These are phyloP conservation scores for Bostrychus sinensis DNA, from an alignment of 2,113 vertebrate genomes.

Conservation along the genomic window DNA sequence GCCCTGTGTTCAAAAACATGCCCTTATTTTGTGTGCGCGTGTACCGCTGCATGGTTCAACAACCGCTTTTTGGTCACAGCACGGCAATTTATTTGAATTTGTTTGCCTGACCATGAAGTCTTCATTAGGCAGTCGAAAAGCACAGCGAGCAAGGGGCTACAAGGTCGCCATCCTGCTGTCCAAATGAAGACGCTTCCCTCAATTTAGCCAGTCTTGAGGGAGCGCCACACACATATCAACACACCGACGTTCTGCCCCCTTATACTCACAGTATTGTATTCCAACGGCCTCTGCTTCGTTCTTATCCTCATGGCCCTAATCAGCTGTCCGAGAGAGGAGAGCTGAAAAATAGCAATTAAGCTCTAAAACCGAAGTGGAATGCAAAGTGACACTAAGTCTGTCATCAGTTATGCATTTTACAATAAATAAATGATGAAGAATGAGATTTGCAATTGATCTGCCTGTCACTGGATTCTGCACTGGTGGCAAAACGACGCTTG, in stretches of 20 bases:
- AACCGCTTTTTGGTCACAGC: conserved; percentile 68
- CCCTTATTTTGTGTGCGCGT: conserved; percentile 12
- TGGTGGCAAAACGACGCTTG: conserved; percentile 45
- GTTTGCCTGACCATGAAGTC: conserved; percentile 77
- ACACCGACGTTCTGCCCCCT: neutral
- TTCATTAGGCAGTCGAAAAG: conserved; percentile 72
- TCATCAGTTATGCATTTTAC: conserved; percentile 23
- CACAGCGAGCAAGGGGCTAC: conserved; percentile 47
- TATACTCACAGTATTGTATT: conserved; percentile 9
- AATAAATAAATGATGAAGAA: conserved; percentile 41
- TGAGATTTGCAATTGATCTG: conserved; percentile 39
- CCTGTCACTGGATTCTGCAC: conserved; percentile 32
- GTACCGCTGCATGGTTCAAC: conserved; percentile 25
- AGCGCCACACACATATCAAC: conserved; percentile 23
- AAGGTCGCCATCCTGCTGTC: conserved; percentile 66
- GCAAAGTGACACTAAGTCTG: conserved; percentile 31
- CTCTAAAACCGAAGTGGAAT: conserved; percentile 28
- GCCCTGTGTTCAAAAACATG: conserved; percentile 5
- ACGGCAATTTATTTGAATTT: conserved; percentile 77
- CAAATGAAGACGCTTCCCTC: conserved; percentile 61
- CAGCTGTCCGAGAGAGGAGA: conserved; percentile 11
- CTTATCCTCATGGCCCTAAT: neutral
- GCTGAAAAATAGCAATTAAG: conserved; percentile 19
- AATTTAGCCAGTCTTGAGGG: conserved; percentile 60
- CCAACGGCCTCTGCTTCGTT: neutral